Base-by-base conservation (phyloP, 2,888 invertebrate species). In the Parasteatoda lunata region DNA sequence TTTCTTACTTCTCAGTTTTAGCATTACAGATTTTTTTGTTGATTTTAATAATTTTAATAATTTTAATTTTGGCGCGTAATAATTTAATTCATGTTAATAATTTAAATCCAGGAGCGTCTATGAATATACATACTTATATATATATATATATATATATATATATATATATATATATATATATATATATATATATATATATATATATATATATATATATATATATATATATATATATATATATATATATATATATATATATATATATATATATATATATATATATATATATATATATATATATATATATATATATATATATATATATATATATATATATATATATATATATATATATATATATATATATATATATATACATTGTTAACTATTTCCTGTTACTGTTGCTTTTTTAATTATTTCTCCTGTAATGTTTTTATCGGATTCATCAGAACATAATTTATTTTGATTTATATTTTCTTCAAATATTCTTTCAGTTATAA, bases 161-260 rank as follows among this genome's bases (percentile, higher is more conserved):
- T 66, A 66, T 15, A 66, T 66, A 66, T 66, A 66, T 66, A 66
- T 66, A 66, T 66, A 66, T 66, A 66, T 66, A 66, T 66, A 66
- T 66, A 66, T 66, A 66, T 66, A 66, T 66, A 66, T 66, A 66
- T 66, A 66, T 66, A 66, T 66, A 66, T 66, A 66, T 66, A 66
- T 66, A 66, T 66, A 66, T 66, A 66, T 66, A 66, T 66, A 66
- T 66, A 66, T 66, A 66, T 66, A 66, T 66, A 66, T 66, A 15
- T 66, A 66, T 66, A 66, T 66, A 66, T 66, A 66, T 66, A 66
- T 66, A 66, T 66, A 66, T 66, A 66, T 66, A 66, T 66, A 66
- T 66, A 66, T 66, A 15, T 66, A 66, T 66, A 66, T 66, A 66
- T 66, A 66, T 66, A 66, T 66, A 66, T 66, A 66, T 66, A 66